Evolutionary conservation across 2,797 vertebrate species (phyloP), one percentile per base, ranked within the genome.

Genomic region (Yasuhikotakia modesta): DNA sequence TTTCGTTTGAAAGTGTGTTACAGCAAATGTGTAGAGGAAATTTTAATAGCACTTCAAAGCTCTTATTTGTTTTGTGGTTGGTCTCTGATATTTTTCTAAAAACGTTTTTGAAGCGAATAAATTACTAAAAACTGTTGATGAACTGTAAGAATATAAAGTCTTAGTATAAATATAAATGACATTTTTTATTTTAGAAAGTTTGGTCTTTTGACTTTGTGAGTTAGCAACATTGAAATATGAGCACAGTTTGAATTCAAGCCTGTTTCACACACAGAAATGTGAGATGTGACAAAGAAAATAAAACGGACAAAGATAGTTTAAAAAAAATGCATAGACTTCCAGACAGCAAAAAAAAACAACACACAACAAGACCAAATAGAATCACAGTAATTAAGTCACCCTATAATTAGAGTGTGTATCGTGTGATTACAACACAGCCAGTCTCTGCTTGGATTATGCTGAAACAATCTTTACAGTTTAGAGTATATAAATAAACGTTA

Each of bases 351-450:
- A 64, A 74, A 1, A 10, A 65, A 27, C 27, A 27, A n/a, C n/a
- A 39, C 69, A 10, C 17, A 67, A 76, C 27, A n/a, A 71, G 60
- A 71, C 67, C 27, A 57, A 61, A 61, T 10, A 53, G 19, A 81
- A 67, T 71, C 43, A 60, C 13, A 27, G 69, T 52, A 30, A 77
- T 76, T 71, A 60, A 22, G 2, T 66, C 70, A 48, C 27, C 14
- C 73, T 24, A 67, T 66, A 71, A 50, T 66, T 67, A 61, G 6
- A 55, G 46, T 13, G 39, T 22, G 63, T 19, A 69, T 64, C 11
- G 27, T 73, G 79, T 50, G 60, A 71, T 71, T 43, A 71, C 50
- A 11, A 57, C 35, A 69, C 53, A 46, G 24, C 58, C 35, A 43
- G 35, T 6, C 4, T 12, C 7, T 75, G 5, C 58, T 52, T 16